Percentiles rank a stretch among this genome's conserved stretches.
Conservation (phyloP, 2,888 invertebrate species). For the Neocrepidodera transversa region DNA sequence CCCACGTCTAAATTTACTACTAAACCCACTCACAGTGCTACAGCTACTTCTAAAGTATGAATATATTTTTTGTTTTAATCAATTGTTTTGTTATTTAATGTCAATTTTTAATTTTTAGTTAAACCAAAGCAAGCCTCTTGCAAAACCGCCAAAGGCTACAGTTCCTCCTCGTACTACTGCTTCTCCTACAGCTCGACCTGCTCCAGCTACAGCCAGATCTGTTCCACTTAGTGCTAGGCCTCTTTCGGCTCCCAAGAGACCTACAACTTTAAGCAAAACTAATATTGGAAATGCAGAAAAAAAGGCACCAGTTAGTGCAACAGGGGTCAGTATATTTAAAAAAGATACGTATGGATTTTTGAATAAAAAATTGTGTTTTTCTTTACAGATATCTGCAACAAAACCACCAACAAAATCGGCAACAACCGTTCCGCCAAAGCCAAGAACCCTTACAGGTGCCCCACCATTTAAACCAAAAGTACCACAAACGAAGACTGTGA, state of each 20-base stretch:
- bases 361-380: neutral
- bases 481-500: constrained; percentile 47
- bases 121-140: no score
- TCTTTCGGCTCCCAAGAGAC: constrained; percentile 35
- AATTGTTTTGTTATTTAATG: no score
- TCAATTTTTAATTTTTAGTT: no score
- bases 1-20: constrained; percentile 20
- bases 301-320: constrained; percentile 34
- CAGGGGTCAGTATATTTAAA: constrained; percentile 35
- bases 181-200: neutral
- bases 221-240: constrained; percentile 17
- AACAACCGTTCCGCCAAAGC: constrained; percentile 30
- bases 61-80: no score
- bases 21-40: constrained; percentile 15
- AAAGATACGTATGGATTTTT: no score
- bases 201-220: neutral
- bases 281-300: constrained; percentile 38
- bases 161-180: neutral
- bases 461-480: constrained; percentile 45
- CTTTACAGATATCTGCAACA: constrained; percentile 9
- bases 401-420: constrained; percentile 31
- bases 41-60: constrained; percentile 17
- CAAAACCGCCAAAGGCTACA: neutral
- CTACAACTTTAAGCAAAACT: constrained; percentile 48
- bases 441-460: constrained; percentile 37